These are phyloP conservation scores for Sebastes flavidus DNA, from an alignment of 2,797 vertebrate genomes.

Conservation along the genomic window DNA sequence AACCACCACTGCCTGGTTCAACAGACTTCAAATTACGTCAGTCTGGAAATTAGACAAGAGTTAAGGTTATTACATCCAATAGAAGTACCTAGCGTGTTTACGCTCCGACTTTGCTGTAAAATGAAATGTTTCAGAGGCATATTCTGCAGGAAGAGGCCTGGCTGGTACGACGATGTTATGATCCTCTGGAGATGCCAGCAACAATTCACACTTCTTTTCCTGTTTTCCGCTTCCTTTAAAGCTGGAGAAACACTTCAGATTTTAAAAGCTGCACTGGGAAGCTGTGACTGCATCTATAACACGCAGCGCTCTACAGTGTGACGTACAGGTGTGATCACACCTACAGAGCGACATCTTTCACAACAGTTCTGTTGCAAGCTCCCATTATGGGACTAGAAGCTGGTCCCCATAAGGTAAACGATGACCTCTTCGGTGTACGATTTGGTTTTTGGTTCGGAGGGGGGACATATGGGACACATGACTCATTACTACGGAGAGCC, in stretches of 20 bases:
- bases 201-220: conserved; percentile 38
- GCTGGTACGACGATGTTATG: neutral
- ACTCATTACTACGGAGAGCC: too few relatives aligned
- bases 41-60: too few relatives aligned
- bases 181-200: conserved; percentile 42
- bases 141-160: conserved; percentile 27
- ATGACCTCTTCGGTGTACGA: neutral
- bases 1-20: too few relatives aligned
- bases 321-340: neutral
- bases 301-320: neutral
- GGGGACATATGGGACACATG: too few relatives aligned
- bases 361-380: neutral
- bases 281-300: neutral
- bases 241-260: neutral
- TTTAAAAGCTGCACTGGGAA: neutral
- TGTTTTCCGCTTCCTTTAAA: conserved; percentile 28
- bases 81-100: neutral
- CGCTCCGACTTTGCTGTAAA: neutral
- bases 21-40: too few relatives aligned
- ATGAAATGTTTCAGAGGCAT: neutral
- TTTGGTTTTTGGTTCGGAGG: neutral
- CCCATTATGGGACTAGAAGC: neutral
- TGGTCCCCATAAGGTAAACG: neutral
- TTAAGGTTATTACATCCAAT: too few relatives aligned
- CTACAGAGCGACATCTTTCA: neutral